A percentile compares a stretch with the other conserved stretches of the same genome.
phyloP scores from a whole-genome alignment of 2,888 invertebrate genomes.

The Drosophila subquinaria region DNA sequence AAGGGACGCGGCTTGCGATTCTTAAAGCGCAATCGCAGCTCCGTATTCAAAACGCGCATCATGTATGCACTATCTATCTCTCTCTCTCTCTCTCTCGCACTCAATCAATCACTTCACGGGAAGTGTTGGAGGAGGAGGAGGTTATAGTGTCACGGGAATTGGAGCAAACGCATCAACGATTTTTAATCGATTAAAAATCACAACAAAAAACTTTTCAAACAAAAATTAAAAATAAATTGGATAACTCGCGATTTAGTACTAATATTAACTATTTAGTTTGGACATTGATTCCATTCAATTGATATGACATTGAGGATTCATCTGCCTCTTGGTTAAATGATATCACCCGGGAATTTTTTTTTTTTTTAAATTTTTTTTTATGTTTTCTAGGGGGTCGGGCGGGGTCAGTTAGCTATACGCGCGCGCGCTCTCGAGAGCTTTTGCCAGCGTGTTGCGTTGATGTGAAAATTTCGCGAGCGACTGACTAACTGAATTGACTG shows the following conservation, averaged over 20 bases:
- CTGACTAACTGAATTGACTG: constrained; percentile 54
- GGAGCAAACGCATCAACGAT: constrained; percentile 59
- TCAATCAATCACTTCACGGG: constrained; percentile 7
- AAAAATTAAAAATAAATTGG: background rate
- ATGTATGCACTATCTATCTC: constrained; percentile 12
- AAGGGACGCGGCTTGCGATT: constrained; percentile 78
- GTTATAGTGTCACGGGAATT: constrained; percentile 40
- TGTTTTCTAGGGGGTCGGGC: constrained; percentile 6
- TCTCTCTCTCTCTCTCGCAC: background rate
- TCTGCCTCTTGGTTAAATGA: constrained; percentile 30
- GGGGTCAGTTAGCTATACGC: constrained; percentile 7
- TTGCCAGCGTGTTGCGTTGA: constrained; percentile 42
- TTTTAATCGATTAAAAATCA: constrained; percentile 31
- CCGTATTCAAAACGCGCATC: constrained; percentile 77
- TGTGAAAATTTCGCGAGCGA: constrained; percentile 70
- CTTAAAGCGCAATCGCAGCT: constrained; percentile 76
- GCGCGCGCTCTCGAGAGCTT: constrained; percentile 29
- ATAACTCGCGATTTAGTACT: background rate
- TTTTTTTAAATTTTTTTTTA: background rate
- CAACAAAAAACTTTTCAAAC: constrained; percentile 9
- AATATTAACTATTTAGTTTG: background rate
- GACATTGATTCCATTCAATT: constrained; percentile 26
- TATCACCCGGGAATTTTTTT: constrained; percentile 34
- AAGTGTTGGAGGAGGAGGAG: constrained; percentile 6
- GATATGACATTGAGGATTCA: constrained; percentile 53